A percentile compares a stretch with the other conserved stretches of the same genome.
These are phyloP conservation scores for Rotaria magnacalcarata DNA, from an alignment of 2,888 invertebrate genomes.

Conservation along the genomic window DNA sequence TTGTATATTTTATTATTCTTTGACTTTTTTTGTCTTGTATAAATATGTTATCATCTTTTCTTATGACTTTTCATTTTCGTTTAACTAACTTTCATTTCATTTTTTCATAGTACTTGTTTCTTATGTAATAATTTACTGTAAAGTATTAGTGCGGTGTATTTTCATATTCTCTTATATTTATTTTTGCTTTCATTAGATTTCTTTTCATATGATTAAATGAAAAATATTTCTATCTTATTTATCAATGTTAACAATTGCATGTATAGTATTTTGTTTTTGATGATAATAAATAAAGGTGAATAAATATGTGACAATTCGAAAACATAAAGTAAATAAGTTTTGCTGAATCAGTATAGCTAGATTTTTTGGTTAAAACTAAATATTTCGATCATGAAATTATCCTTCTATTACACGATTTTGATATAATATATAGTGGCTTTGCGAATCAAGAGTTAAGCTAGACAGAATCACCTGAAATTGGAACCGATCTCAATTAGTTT, in stretches of 20 bases:
- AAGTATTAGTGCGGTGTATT: neutral
- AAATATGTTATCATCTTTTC: neutral
- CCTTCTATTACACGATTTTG: too few species aligned
- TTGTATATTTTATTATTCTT: neutral
- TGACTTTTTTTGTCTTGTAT: neutral
- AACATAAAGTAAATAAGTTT: neutral
- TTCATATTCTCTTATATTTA: neutral
- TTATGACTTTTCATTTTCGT: neutral
- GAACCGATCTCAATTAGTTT: too few species aligned
- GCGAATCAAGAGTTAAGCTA: too few species aligned
- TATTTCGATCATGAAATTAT: too few species aligned
- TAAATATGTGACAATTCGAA: neutral
- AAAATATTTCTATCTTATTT: slow-evolving; percentile 1
- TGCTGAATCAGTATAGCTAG: too few species aligned
- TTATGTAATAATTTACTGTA: neutral
- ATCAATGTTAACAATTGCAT: slow-evolving; percentile 1
- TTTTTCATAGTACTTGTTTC: neutral
- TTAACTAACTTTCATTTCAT: neutral
- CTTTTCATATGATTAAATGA: neutral
- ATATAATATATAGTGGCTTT: too few species aligned
- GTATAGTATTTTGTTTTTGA: neutral
- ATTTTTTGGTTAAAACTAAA: too few species aligned
- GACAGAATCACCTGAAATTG: too few species aligned
- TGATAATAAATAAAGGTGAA: neutral
- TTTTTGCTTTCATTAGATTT: neutral